Conservation (phyloP, 2,113 vertebrate genomes). For the Sinocyclocheilus rhinocerous region DNA sequence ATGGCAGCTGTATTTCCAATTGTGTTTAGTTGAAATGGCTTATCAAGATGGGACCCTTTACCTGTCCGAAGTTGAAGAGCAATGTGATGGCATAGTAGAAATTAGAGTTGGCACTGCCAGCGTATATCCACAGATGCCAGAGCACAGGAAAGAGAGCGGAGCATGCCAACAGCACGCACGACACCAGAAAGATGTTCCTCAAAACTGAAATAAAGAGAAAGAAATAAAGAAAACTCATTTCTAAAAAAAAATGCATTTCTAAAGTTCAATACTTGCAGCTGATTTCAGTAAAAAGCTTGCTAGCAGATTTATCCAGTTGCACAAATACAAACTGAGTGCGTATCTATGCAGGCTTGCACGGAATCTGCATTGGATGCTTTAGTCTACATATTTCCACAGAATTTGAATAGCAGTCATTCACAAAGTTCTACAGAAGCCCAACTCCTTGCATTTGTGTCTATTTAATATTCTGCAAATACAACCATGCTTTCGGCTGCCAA, state of each 20-base stretch:
- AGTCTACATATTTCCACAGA: background rate
- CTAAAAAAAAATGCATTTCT: background rate
- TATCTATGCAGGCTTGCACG: background rate
- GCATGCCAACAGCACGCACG: constrained; percentile 88
- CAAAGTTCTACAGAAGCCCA: background rate
- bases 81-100: constrained; percentile 98
- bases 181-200: constrained; percentile 93
- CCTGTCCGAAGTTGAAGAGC: constrained; percentile 96
- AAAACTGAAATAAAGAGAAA: constrained; percentile 75
- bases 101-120: constrained; percentile 98
- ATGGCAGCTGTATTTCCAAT: background rate
- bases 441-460: no score
- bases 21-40: background rate
- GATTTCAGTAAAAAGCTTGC: background rate
- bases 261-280: no score
- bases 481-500: background rate
- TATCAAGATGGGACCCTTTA: constrained; percentile 63
- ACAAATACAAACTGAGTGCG: background rate
- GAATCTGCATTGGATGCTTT: background rate
- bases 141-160: constrained; percentile 95
- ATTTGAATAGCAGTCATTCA: background rate
- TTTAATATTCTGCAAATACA: no score
- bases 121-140: constrained; percentile 99
- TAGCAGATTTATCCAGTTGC: background rate
- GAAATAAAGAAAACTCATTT: constrained; percentile 3